Evolutionary conservation across 2,888 invertebrate species (phyloP), one percentile per base, ranked within the genome.

Genomic region (Platynereis dumerilii): DNA sequence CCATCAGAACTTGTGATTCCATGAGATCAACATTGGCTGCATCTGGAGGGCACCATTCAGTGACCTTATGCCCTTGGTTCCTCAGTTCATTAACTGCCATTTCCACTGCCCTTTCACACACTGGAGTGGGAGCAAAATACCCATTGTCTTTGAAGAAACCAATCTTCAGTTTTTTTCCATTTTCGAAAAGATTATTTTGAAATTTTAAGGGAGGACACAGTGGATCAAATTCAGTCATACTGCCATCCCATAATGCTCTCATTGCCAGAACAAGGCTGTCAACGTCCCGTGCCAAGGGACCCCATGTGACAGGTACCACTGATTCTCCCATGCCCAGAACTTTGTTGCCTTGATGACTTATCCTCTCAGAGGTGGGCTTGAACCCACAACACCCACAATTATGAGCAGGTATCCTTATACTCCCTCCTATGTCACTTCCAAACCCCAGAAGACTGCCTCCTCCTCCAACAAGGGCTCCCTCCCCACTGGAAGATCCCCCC

Each of bases 341-440:
- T 34, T 34, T 34, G 12, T 34, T 34, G 5, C 34, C 34, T 34
- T 12, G 5, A 12, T 34, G 34, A 12, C 34, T 58, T 5, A 58
- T 27, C 42, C 60, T 12, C 27, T 60, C 20, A 48, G 17, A 22
- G 5, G 52, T 60, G 2, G 60, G 60, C 27, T 60, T 60, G 26
- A 60, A 60, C 15, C 60, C 60, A 53, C 29, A 60, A 3, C n/a
- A 20, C 17, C 60, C 60, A 29, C 27, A 53, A 55, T 60, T 42
- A 22, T 24, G 27, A n/a, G 60, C 12, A 45, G 60, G 60, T 54
- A 60, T 60, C 15, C 60, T 58, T 45, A 60, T 60, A 27, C 60
- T 60, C 7, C 60, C 60, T 12, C 60, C 60, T 5, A 60, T 22
- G 24, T 60, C 60, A 26, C 27, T 60, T 10, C 60, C 60, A 58